Evolutionary conservation across 2,888 invertebrate genomes (phyloP).

Genomic region (Callyntrura sp.): DNA sequence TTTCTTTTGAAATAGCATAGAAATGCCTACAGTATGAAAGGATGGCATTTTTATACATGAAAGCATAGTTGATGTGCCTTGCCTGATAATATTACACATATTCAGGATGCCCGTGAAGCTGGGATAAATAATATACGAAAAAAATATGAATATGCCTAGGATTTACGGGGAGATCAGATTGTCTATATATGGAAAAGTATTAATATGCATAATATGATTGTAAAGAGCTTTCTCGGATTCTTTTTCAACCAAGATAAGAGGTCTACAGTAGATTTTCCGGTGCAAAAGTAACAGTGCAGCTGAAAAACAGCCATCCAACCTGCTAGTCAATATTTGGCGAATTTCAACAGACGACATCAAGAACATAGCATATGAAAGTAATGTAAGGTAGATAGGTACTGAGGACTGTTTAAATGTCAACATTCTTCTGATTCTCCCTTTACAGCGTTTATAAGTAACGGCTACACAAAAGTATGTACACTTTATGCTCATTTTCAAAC

Average conservation of each 20-base stretch:
- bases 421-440: conserved; percentile 28
- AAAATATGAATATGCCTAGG: background rate
- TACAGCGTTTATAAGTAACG: background rate
- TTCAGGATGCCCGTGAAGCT: no score
- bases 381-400: no score
- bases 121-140: background rate
- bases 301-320: background rate
- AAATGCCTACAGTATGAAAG: no score
- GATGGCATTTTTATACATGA: no score
- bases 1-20: no score
- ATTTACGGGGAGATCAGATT: no score
- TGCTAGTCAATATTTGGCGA: background rate
- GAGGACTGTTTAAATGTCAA: conserved; percentile 32
- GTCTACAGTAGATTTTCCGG: conserved; percentile 62
- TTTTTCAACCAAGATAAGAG: conserved; percentile 50
- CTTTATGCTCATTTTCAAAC: background rate
- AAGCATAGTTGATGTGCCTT: no score
- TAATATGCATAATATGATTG: conserved; percentile 22
- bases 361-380: background rate
- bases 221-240: conserved; percentile 48
- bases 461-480: background rate
- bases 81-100: no score
- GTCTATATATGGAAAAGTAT: background rate
- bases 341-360: conserved; percentile 2
- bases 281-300: background rate